phyloP scores from a whole-genome alignment of 2,888 invertebrate genomes.

The Cyaniris semiargus region DNA sequence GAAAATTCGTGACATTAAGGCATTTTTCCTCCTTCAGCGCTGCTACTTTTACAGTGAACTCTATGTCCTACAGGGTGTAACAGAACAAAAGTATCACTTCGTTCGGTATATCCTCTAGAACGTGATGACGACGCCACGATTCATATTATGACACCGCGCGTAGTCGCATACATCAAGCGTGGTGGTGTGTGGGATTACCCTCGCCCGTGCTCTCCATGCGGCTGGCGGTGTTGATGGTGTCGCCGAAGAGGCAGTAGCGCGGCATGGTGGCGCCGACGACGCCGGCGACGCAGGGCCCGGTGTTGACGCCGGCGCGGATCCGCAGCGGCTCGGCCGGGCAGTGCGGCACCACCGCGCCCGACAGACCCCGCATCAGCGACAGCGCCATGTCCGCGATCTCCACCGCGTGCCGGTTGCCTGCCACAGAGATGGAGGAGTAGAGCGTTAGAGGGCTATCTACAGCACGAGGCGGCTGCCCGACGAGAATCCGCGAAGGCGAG shows the following conservation, averaged over 20 bases:
- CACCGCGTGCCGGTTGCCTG: slow-evolving; percentile 79
- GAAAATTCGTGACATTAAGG: no score
- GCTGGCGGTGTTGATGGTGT: slow-evolving; percentile 83
- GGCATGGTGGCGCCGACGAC: slow-evolving; percentile 83
- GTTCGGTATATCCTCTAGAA: no score
- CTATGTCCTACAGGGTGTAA: no score
- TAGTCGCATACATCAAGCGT: no score
- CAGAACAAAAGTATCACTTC: no score
- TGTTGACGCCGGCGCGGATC: slow-evolving; percentile 82
- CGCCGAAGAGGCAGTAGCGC: slow-evolving; percentile 82
- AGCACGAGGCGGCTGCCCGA: not conserved
- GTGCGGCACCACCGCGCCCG: slow-evolving; percentile 79
- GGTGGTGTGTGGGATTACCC: slow-evolving; percentile 52
- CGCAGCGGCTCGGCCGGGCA: slow-evolving; percentile 68
- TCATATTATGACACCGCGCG: no score
- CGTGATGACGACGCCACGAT: no score
- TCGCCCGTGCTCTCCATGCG: slow-evolving; percentile 83
- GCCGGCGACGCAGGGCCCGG: slow-evolving; percentile 83
- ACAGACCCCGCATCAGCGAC: slow-evolving; percentile 74
- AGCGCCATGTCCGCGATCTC: slow-evolving; percentile 83
- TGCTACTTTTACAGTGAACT: no score
- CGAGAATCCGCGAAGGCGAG: not conserved
- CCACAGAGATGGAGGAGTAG: not conserved
- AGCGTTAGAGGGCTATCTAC: not conserved
- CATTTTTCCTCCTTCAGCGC: no score